Conservation (phyloP, 35 echinoderm and acorn worm species). For the Apostichopus californicus region DNA sequence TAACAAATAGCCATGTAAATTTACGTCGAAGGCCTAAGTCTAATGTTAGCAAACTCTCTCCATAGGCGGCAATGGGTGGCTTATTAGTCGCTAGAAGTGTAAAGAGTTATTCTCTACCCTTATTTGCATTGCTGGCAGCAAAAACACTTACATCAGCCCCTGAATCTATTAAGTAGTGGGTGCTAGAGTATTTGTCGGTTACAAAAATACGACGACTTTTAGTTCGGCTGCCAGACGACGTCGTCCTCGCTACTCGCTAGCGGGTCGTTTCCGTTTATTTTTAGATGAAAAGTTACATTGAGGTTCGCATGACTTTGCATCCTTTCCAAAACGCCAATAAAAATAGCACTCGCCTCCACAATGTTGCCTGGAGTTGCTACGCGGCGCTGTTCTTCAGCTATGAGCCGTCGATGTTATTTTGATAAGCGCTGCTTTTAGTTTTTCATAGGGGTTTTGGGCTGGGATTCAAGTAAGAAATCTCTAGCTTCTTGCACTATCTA, state of each 20-base stretch:
- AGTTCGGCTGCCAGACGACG: too few relatives aligned
- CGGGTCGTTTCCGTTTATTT: too few relatives aligned
- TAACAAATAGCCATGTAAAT: constrained; percentile 55
- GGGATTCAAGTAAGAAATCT: constrained; percentile 38
- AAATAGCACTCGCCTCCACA: too few relatives aligned
- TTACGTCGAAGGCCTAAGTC: constrained; percentile 38
- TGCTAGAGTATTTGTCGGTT: background rate
- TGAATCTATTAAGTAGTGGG: background rate
- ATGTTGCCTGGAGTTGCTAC: too few relatives aligned
- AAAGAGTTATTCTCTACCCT: background rate
- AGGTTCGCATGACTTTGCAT: too few relatives aligned
- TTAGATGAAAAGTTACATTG: too few relatives aligned
- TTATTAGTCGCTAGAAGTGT: constrained; percentile 40
- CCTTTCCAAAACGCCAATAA: too few relatives aligned
- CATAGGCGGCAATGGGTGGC: constrained; percentile 40
- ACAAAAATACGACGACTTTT: too few relatives aligned
- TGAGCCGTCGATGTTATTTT: too few relatives aligned
- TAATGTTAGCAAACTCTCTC: constrained; percentile 43
- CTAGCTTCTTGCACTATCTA: constrained; percentile 25
- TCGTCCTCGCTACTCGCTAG: too few relatives aligned
- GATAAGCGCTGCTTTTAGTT: background rate
- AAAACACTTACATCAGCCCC: background rate
- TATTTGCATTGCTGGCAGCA: background rate
- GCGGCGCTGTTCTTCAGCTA: too few relatives aligned
- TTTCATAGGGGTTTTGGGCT: background rate